Evolutionary conservation across 2,888 invertebrate species (phyloP).

Genomic region (Rhodophaea formosa): DNA sequence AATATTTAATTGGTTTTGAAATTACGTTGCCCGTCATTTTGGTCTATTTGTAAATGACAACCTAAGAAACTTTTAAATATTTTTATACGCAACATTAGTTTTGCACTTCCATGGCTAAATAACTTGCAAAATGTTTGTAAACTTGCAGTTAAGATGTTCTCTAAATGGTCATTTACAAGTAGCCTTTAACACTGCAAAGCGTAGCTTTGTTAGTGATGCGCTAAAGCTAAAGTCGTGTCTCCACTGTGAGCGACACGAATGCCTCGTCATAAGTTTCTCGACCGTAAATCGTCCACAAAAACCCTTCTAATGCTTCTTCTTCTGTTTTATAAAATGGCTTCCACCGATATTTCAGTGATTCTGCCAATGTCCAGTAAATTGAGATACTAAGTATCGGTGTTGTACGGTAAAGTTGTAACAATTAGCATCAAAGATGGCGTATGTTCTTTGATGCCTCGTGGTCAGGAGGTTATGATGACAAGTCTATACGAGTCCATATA

Average conservation of each 20-base stretch:
- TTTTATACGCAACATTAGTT: not conserved
- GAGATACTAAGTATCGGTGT: no score
- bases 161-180: slow-evolving; percentile 3
- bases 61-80: not conserved
- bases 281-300: not conserved
- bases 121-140: not conserved
- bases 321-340: no score
- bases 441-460: no score
- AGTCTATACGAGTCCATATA: no score
- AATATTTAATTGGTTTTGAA: not conserved
- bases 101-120: not conserved
- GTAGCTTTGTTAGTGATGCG: slow-evolving; percentile 11
- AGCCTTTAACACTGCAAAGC: slow-evolving; percentile 12
- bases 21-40: not conserved
- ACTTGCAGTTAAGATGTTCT: not conserved
- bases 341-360: no score
- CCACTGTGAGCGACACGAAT: not conserved
- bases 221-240: slow-evolving; percentile 10
- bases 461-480: no score
- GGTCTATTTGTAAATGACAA: slow-evolving; percentile 3
- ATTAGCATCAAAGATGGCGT: no score
- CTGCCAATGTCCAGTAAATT: no score
- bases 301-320: no score
- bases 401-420: no score
- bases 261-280: not conserved